Percentiles rank a stretch among this genome's conserved stretches.
phyloP scores from a whole-genome alignment of 2,888 invertebrate species.

The Stenodema calcarata region DNA sequence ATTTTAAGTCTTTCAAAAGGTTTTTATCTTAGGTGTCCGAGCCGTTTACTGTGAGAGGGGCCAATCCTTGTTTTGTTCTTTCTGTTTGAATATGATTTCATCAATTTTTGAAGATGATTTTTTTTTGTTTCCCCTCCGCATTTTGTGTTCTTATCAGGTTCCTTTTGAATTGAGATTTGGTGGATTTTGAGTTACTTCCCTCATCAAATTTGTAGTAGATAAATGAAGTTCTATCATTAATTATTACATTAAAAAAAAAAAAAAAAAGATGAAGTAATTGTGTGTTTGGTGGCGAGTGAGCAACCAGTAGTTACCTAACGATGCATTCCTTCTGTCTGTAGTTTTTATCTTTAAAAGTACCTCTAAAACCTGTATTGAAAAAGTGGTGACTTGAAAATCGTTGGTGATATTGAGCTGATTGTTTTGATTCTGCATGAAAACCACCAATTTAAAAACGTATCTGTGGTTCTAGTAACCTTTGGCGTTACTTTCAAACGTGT shows the following conservation, averaged over 20 bases:
- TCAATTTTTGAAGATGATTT: neutral
- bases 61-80: neutral
- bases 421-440: too few species aligned
- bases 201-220: neutral
- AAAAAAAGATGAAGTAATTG: neutral
- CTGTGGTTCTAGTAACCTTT: too few species aligned
- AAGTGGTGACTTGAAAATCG: neutral
- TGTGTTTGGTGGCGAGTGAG: neutral
- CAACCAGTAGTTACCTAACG: neutral
- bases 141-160: neutral
- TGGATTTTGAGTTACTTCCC: neutral
- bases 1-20: conserved; percentile 40
- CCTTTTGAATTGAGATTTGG: neutral
- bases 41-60: conserved; percentile 15
- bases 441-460: too few species aligned
- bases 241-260: neutral
- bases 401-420: too few species aligned
- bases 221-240: neutral
- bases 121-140: neutral
- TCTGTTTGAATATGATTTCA: neutral
- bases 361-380: neutral
- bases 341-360: neutral
- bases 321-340: conserved; percentile 1
- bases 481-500: too few species aligned
- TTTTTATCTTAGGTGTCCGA: conserved; percentile 3